Base-by-base conservation (phyloP, 2,113 vertebrate species). In the Brachyhypopomus occidentalis region DNA sequence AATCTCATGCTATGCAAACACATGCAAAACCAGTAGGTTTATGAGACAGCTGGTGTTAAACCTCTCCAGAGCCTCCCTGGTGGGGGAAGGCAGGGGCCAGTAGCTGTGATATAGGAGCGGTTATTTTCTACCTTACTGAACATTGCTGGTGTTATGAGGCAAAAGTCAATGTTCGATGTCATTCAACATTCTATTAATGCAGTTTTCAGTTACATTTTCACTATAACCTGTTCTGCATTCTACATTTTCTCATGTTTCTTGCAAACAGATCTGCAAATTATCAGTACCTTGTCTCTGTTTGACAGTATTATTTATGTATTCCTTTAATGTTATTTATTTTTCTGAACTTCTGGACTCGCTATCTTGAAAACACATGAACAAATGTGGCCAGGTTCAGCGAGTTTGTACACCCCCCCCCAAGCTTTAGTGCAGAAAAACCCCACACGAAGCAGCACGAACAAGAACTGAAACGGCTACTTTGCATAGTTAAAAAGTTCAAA, bases 1-100 rank as follows among this genome's bases (percentile, higher is more conserved):
- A 69, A 63, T 41, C 17, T 48, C 56, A 14, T 66, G 45, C 64
- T 41, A 82, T 82, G 75, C 80, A 85, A 85, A 79, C 80, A 71
- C 56, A 75, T 81, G 80, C 75, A 81, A 77, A 81, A 84, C 41
- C 30, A 30, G 23, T n/a, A 55, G 5, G 69, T 27, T 69, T 78
- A 22, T 59, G 67, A 70, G 63, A 59, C 4, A n/a, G 36, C 14
- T 17, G 34, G 52, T n/a, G 45, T 14, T 71, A 20, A 27, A 75
- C n/a, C 27, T 67, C 23, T 63, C 62, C 48, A 19, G 2, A 6
- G 30, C 58, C 30, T 72, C 12, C 45, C 45, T 52, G 45, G 12
- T 2, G 12, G 45, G 70, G 59, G 30, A 30, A 30, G 38, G 66
- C 64, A 63, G 60, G 74, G 8, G 63, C 30, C 30, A 30, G 30